These are phyloP conservation scores for Eidolon helvum DNA, from an alignment of 2,113 vertebrate species.

Conservation along the genomic window DNA sequence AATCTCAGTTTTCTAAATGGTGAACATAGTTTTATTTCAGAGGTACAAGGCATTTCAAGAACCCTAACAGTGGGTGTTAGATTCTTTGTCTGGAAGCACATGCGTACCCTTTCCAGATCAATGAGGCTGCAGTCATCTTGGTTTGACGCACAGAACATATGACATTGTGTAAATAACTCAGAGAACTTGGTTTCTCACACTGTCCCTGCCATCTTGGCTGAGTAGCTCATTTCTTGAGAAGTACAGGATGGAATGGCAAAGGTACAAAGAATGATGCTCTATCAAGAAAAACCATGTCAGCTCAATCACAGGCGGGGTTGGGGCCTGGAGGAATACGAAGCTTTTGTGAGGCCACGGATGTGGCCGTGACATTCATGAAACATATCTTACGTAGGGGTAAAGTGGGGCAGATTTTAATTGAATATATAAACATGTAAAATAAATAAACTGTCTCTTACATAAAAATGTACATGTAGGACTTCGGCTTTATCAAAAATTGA, in stretches of 20 bases:
- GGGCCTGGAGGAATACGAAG: fast-evolving
- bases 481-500: neutral
- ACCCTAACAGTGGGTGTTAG: neutral
- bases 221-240: neutral
- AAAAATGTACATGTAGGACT: neutral
- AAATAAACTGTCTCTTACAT: neutral
- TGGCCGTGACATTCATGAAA: neutral
- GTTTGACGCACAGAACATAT: neutral
- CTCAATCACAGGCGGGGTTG: neutral
- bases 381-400: neutral
- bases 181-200: neutral
- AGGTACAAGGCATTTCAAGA: neutral
- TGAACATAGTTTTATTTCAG: slow-evolving; percentile 16
- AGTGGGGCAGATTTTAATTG: neutral
- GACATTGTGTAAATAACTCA: neutral
- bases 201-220: neutral
- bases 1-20: neutral
- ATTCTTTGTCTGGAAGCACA: neutral
- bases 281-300: neutral
- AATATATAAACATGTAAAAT: neutral
- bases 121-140: neutral
- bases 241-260: neutral
- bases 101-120: neutral
- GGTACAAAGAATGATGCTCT: neutral
- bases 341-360: neutral